These are phyloP conservation scores for Drosophila yakuba DNA, from an alignment of 1,140 invertebrate species.

Conservation along the genomic window DNA sequence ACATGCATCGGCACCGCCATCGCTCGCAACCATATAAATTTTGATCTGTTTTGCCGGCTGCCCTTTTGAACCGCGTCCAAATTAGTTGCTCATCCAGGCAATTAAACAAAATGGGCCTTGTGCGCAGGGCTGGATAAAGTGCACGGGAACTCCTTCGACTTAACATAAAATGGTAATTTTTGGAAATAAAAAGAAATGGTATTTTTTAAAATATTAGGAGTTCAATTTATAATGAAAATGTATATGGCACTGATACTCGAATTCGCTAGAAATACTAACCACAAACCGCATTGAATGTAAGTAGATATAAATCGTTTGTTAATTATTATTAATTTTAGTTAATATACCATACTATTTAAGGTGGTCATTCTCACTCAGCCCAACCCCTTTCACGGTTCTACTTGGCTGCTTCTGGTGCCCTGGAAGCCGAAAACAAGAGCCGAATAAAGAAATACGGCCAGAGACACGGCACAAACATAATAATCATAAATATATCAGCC, in stretches of 20 bases:
- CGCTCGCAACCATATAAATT: constrained; percentile 69
- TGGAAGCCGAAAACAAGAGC: constrained; percentile 38
- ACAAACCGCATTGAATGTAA: no score
- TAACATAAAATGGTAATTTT: no score
- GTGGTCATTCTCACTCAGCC: not conserved
- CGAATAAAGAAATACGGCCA: constrained; percentile 26
- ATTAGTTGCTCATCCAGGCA: constrained; percentile 83
- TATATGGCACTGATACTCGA: no score
- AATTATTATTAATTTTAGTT: no score
- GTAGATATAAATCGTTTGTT: no score
- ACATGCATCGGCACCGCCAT: constrained; percentile 57
- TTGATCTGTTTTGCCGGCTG: constrained; percentile 71
- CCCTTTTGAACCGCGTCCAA: constrained; percentile 78
- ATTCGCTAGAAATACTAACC: no score
- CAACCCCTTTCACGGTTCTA: constrained; percentile 9
- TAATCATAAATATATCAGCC: constrained; percentile 81
- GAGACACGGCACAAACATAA: constrained; percentile 71
- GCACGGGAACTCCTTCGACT: not conserved
- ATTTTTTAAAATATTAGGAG: no score
- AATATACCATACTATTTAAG: no score
- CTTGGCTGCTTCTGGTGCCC: constrained; percentile 34
- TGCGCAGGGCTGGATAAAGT: constrained; percentile 6
- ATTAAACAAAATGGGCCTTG: constrained; percentile 71
- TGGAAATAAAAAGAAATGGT: no score
- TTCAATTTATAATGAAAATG: no score